Evolutionary conservation across 2,888 invertebrate species (phyloP), one percentile per base, ranked within the genome.

Genomic region (Agrochola litura): DNA sequence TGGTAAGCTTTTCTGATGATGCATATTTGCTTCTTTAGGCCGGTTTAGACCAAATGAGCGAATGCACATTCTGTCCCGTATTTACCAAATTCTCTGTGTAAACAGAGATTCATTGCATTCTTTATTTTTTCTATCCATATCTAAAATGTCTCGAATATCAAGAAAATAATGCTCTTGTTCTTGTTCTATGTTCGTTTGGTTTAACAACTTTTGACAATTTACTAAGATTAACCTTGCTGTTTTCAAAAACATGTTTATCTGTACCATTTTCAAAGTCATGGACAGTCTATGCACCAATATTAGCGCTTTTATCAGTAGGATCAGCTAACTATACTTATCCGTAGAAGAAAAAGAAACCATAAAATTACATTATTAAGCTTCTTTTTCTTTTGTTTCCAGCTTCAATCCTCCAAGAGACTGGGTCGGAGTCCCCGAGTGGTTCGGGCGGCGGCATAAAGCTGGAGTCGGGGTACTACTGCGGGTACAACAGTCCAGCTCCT

Each of bases 341-440:
- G 43, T 63, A 77, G 46, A 54, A 8, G n/a, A 41, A 73, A 37
- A 60, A 49, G 0, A 22, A 37, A 37, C 16, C 19, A 2, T 30
- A 25, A 43, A 46, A 64, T 22, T 1, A 63, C 14, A n/a, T 8
- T 0, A 41, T 49, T 73, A 74, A 81, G 60, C 2, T 22, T 49
- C 3, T 3, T 65, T 49, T 71, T 52, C 52, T 71, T 66, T 66
- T 56, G 60, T 46, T 97, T 97, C 90, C 97, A 99, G 99, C 99
- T 89, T 99, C 99, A 93, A 99, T 99, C 94, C 98, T 99, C 95
- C 99, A 98, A 96, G 99, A 99, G 96, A 97, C 98, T 86, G 98
- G 98, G 84, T 98, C 98, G 90, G 97, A 98, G 95, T 97, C 97
- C 0, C 97, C 96, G n/a, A 89, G 95, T 67, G 96, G 96, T 3